Evolutionary conservation across 1,140 invertebrate genomes (phyloP), one percentile per base, ranked within the genome.

Genomic region (Penaeus chinensis): DNA sequence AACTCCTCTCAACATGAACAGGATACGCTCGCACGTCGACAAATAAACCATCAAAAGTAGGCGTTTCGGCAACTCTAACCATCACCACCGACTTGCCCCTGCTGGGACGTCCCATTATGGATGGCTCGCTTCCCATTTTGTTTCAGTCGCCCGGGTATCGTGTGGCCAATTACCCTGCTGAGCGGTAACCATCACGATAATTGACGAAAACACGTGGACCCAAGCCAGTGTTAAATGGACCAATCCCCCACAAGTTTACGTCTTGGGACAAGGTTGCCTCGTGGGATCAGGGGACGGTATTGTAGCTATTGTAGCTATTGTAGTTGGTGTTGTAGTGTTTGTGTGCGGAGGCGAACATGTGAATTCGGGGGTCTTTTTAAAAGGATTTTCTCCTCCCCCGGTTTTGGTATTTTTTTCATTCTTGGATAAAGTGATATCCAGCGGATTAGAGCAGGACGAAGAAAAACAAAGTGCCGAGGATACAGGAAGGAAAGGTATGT

Each of bases 211-310:
- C 85, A 76, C 85, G 78, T 82, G 85, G 60, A 61, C 80, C 47
- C 80, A 32, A 76, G 79, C 71, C 84, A 79, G 84, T 82, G 85
- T 87, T 87, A 87, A 87, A 87, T 87, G 80, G 85, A 87, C 85
- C 85, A 87, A 82, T 87, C 85, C 85, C 85, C 79, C 62, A 62
- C 79, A 80, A 87, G 85, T 87, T 87, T 87, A 87, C 85, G 66
- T 87, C 85, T 82, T 82, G 27, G 80, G 69, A 87, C 66, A 87
- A 82, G 85, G 66, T 82, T 37, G 81, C 81, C 63, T 65, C 65
- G 60, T 54, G 24, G 24, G 62, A 37, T 60, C 82, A 20, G 60
- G 32, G 24, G 77, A 79, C 27, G 74, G 71, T 85, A 85, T 85
- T 85, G 83, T 84, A 74, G 61, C 47, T 76, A 84, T 84, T 37